These are phyloP conservation scores for Oscheius sp. DNA, from an alignment of 1,140 invertebrate species.

Conservation along the genomic window DNA sequence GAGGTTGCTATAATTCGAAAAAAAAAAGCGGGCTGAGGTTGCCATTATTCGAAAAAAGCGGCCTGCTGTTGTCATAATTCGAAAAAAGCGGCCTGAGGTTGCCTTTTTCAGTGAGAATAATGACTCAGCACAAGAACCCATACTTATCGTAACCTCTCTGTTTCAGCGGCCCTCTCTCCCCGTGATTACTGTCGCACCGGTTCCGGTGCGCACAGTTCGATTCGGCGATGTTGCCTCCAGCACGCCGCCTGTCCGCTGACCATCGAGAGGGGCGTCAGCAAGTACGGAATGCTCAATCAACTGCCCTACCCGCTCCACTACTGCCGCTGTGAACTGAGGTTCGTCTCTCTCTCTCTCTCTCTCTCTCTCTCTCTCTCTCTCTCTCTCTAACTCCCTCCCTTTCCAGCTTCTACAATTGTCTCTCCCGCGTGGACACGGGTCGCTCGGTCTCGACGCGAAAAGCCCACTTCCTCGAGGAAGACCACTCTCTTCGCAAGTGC, in stretches of 20 bases:
- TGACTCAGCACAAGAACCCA: too few species aligned
- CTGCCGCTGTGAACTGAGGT: not conserved
- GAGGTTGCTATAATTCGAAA: too few species aligned
- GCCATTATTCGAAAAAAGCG: too few species aligned
- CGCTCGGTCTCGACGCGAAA: not conserved
- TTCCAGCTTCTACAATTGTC: slow-evolving; percentile 3
- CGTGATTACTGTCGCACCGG: not conserved
- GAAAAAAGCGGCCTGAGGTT: too few species aligned
- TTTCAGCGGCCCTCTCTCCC: not conserved
- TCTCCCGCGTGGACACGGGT: not conserved
- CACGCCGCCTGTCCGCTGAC: not conserved
- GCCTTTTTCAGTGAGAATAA: too few species aligned
- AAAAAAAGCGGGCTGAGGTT: too few species aligned
- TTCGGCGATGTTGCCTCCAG: not conserved
- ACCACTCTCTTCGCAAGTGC: not conserved
- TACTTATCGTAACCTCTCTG: too few species aligned
- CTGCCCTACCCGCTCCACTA: not conserved
- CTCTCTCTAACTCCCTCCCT: not conserved
- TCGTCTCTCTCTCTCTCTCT: not conserved
- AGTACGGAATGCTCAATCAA: not conserved
- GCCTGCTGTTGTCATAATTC: too few species aligned
- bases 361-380: not conserved
- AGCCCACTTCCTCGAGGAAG: not conserved
- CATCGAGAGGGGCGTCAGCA: not conserved
- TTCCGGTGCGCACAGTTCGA: not conserved